Conservation (phyloP, 2,113 vertebrate species). For the Ictalurus furcatus region DNA sequence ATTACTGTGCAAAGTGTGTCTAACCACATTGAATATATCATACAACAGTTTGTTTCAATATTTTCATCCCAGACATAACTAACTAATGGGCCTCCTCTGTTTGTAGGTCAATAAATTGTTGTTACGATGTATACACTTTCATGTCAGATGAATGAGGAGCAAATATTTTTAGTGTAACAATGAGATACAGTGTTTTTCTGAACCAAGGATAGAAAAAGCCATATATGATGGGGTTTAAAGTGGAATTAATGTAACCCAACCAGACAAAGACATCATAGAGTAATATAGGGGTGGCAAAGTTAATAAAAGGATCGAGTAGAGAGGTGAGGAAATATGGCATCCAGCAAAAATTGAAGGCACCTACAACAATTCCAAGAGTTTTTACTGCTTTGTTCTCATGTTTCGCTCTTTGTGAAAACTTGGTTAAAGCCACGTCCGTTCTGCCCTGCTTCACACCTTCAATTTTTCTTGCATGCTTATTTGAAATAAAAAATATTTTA, state of each 20-base stretch:
- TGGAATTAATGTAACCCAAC: conserved; percentile 61
- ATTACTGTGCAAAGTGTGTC: neutral
- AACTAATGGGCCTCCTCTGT: too few relatives aligned
- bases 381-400: conserved; percentile 61
- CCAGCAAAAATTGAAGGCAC: conserved; percentile 58
- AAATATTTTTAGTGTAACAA: conserved; percentile 58
- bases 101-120: neutral
- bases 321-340: conserved; percentile 53
- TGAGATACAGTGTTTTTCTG: conserved; percentile 54
- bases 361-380: conserved; percentile 59
- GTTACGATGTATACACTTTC: conserved; percentile 31
- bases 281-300: conserved; percentile 50
- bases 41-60: neutral
- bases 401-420: conserved; percentile 26
- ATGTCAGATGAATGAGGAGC: conserved; percentile 47
- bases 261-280: conserved; percentile 57
- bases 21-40: neutral
- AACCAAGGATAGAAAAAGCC: conserved; percentile 62
- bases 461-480: conserved; percentile 54
- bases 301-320: conserved; percentile 49
- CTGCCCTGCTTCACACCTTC: conserved; percentile 25
- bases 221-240: conserved; percentile 61
- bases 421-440: neutral
- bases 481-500: conserved; percentile 57
- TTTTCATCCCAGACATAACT: neutral